Conservation (phyloP, 1,140 invertebrate genomes). For the Pseudomyrmex cubaensis region DNA sequence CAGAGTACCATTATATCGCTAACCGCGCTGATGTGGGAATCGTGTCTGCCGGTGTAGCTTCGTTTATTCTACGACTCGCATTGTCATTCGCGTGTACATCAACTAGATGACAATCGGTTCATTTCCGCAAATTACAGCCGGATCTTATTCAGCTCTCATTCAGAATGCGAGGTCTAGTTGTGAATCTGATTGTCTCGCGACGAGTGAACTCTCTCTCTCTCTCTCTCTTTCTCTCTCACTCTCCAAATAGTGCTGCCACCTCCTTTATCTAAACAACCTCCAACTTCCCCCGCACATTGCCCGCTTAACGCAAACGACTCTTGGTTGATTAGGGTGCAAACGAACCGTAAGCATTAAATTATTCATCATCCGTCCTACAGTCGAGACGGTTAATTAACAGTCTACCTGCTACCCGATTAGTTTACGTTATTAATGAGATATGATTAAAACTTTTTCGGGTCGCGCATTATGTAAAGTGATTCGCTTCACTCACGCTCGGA, state of each 20-base stretch:
- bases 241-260: conserved; percentile 63
- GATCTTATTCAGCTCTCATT: conserved; percentile 54
- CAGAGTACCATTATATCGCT: not conserved
- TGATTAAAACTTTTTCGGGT: conserved; percentile 71
- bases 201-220: conserved; percentile 33
- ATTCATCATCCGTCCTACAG: conserved; percentile 62
- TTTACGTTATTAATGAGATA: conserved; percentile 59
- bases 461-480: conserved; percentile 19
- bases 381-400: conserved; percentile 67
- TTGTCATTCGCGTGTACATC: conserved; percentile 34
- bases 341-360: conserved; percentile 72
- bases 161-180: conserved; percentile 33
- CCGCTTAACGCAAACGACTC: conserved; percentile 58
- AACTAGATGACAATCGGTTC: conserved; percentile 55
- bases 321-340: conserved; percentile 71
- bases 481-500: conserved; percentile 12
- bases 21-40: not conserved
- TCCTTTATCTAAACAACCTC: conserved; percentile 68
- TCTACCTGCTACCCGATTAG: conserved; percentile 48
- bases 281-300: conserved; percentile 52
- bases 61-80: conserved; percentile 2
- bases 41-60: not conserved
- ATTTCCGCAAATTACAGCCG: conserved; percentile 41
- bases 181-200: conserved; percentile 51
- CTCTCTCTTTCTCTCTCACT: no score